Evolutionary conservation across 2,797 vertebrate genomes (phyloP), one percentile per base, ranked within the genome.

Genomic region (Babyrousa celebensis): DNA sequence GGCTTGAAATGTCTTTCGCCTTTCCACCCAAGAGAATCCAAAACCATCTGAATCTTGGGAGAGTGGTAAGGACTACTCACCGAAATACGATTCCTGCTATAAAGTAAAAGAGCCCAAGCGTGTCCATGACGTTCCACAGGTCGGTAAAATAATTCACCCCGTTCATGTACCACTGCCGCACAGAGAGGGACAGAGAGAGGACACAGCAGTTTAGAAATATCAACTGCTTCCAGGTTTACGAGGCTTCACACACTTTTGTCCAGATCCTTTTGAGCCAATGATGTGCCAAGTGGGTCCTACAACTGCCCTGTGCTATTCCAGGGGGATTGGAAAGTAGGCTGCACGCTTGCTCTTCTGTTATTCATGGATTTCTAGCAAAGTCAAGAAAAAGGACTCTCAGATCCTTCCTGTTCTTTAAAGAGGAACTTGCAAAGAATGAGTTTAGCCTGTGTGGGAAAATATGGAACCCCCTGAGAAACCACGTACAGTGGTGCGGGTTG

Each of bases 71-170:
- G 0, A 3, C 1, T 0, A 72, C 98, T 98, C 48, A 99, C 99
- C 99, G 98, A 93, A 99, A 99, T 0, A 97, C 98, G 48, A 99
- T 98, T 5, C 99, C 99, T 4, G 98, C 98, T 90, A 99, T 98
- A 97, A 99, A 99, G 94, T 99, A 99, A 86, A 99, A 98, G 36
- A 99, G 98, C 1, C 98, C 99, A 12, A 99, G 97, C 0, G 98
- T 99, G 92, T 99, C 99, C 99, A 99, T 98, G 21, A 99, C 98
- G 6, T 99, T 99, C 99, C 99, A 99, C 54, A 98, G 93, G 86
- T 99, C 99, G 1, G 98, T 98, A 54, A 99, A 99, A 72, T 99
- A 99, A 83, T 98, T 99, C 96, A 98, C 98, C 54, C 99, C 98
- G 0, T 99, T 99, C 98, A 99, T 98, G 91, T 99, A 99, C 99